These are phyloP conservation scores for Pecten maximus DNA, from an alignment of 2,888 invertebrate genomes.

Conservation along the genomic window DNA sequence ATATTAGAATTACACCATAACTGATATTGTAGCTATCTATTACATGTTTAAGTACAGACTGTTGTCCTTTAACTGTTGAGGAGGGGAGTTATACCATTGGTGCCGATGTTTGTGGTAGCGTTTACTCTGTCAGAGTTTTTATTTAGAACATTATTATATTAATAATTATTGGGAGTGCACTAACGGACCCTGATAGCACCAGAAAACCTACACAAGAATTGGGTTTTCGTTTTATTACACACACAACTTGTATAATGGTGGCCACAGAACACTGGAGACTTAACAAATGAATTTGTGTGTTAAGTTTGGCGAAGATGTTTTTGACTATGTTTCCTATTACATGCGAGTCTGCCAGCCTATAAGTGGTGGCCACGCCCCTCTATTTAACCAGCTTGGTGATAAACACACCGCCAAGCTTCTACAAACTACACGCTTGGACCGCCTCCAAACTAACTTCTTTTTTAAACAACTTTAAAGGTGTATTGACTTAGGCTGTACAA, in stretches of 20 bases:
- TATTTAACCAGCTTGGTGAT: background rate
- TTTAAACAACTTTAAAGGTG: slow-evolving; percentile 21
- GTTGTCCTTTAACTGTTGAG: background rate
- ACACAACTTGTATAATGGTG: background rate
- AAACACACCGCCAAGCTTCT: background rate
- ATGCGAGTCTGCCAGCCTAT: slow-evolving; percentile 1
- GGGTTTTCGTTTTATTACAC: slow-evolving; percentile 27
- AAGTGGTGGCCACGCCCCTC: background rate
- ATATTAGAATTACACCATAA: background rate
- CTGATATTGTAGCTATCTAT: background rate
- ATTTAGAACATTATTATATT: slow-evolving; percentile 26
- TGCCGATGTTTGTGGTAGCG: background rate
- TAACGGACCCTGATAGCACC: background rate
- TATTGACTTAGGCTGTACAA: background rate
- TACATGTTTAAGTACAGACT: background rate
- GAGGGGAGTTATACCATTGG: background rate
- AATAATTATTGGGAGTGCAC: background rate
- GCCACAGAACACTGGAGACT: background rate
- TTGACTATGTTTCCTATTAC: slow-evolving; percentile 23
- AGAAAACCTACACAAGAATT: slow-evolving; percentile 29
- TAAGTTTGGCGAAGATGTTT: slow-evolving; percentile 24
- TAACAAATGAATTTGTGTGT: slow-evolving; percentile 20
- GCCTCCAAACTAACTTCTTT: slow-evolving; percentile 12
- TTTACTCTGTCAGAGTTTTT: background rate
- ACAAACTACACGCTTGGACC: slow-evolving; percentile 29